Conservation (phyloP, 2,888 invertebrate species). For the Atethmia centrago region DNA sequence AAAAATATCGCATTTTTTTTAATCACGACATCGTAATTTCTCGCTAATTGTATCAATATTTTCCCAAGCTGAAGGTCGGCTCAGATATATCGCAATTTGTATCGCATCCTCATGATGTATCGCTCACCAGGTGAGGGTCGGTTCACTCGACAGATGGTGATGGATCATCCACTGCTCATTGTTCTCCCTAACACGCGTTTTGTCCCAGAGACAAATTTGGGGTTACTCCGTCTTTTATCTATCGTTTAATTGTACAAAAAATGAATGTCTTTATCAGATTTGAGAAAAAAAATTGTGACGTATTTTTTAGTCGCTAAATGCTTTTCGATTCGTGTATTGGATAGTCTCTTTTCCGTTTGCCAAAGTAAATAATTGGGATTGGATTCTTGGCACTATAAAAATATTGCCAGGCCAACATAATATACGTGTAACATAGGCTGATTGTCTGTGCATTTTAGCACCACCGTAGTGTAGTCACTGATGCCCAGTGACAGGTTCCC, state of each 20-base stretch:
- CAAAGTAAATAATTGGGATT: neutral
- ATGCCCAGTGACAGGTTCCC: slow-evolving; percentile 5
- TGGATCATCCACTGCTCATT: slow-evolving; percentile 85
- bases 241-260: slow-evolving; percentile 75
- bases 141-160: slow-evolving; percentile 88
- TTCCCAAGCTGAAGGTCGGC: slow-evolving; percentile 64
- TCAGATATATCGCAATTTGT: slow-evolving; percentile 74
- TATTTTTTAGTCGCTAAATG: slow-evolving; percentile 8
- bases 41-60: slow-evolving; percentile 62
- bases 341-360: neutral
- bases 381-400: neutral
- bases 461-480: slow-evolving; percentile 1
- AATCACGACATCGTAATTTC: slow-evolving; percentile 13
- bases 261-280: slow-evolving; percentile 22
- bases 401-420: neutral
- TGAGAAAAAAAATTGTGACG: slow-evolving; percentile 1
- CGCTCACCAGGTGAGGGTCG: slow-evolving; percentile 86
- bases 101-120: slow-evolving; percentile 81
- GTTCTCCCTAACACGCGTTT: slow-evolving; percentile 80
- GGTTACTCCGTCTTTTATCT: slow-evolving; percentile 81
- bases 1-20: neutral
- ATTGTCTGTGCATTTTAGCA: no score
- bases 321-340: neutral
- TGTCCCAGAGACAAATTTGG: slow-evolving; percentile 87
- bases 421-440: neutral